A percentile compares a stretch with the other conserved stretches of the same genome.
Evolutionary conservation across 2,113 vertebrate genomes (phyloP).

Genomic region (Spheniscus mendiculus): DNA sequence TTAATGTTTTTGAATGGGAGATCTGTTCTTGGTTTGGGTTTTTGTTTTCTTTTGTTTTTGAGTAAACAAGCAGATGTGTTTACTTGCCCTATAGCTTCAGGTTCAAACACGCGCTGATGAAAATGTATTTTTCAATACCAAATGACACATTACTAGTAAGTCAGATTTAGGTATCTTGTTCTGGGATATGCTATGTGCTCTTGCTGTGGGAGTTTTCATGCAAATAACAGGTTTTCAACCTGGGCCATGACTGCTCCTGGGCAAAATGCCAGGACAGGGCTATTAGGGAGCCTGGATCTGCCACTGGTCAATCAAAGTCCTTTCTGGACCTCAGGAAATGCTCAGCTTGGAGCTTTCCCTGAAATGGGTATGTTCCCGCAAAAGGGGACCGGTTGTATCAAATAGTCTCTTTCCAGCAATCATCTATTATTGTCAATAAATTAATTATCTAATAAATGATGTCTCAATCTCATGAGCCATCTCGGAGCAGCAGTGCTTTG

Average conservation of each 20-base stretch:
- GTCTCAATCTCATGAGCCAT: not conserved
- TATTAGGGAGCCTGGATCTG: not conserved
- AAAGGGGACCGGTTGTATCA: not conserved
- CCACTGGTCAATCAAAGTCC: not conserved
- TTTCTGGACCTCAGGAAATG: not conserved
- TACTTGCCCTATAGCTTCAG: not conserved
- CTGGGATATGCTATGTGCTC: fast-evolving
- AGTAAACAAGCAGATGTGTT: not conserved
- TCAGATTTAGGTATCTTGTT: not conserved
- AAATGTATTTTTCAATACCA: not conserved
- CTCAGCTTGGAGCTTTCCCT: not conserved
- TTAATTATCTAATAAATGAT: slow-evolving; percentile 20
- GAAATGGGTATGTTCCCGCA: not conserved
- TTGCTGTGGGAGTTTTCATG: not conserved
- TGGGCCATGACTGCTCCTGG: fast-evolving
- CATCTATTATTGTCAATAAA: not conserved
- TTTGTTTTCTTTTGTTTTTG: not conserved
- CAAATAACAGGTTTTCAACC: not conserved
- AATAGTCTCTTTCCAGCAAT: slow-evolving; percentile 13
- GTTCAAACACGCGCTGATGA: fast-evolving
- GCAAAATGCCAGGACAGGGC: not conserved
- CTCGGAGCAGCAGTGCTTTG: not conserved
- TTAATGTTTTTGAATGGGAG: not conserved
- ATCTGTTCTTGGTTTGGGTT: not conserved
- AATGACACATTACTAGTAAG: fast-evolving